phyloP scores from a whole-genome alignment of 2,113 vertebrate species.

The Salvator merianae region DNA sequence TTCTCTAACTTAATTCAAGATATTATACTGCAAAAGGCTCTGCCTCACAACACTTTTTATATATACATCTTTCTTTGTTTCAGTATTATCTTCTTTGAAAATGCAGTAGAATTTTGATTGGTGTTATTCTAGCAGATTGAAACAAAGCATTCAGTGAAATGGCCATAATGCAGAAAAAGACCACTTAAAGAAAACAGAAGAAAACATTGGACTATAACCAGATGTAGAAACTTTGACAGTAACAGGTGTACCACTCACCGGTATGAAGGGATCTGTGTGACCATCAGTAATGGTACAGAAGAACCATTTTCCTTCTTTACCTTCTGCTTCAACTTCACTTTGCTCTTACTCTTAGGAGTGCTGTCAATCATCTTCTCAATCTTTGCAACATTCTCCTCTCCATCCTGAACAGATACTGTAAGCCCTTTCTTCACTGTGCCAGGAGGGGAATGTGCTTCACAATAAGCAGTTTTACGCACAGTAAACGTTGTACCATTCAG shows the following conservation, averaged over 20 bases:
- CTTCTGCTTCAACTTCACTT: constrained; percentile 84
- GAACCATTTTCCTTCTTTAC: constrained; percentile 82
- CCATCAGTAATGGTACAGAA: constrained; percentile 75
- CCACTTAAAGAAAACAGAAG: background rate
- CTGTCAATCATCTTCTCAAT: constrained; percentile 72
- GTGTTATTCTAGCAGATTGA: background rate
- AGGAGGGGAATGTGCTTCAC: constrained; percentile 87
- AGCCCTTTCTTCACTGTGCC: constrained; percentile 61
- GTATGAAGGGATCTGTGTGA: constrained; percentile 89
- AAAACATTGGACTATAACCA: background rate
- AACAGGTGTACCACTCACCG: constrained; percentile 76
- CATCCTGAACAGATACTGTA: constrained; percentile 38
- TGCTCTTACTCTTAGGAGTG: constrained; percentile 77
- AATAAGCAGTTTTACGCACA: constrained; percentile 96
- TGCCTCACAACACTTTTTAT: rapidly evolving
- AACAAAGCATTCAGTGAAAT: background rate
- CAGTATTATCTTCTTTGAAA: background rate
- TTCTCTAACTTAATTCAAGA: background rate
- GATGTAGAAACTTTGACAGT: background rate
- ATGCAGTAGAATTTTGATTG: background rate
- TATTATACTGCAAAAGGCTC: background rate
- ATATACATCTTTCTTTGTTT: background rate
- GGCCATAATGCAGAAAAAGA: background rate
- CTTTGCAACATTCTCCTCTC: constrained; percentile 75
- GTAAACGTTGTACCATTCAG: constrained; percentile 93